Percentiles rank a stretch among this genome's conserved stretches.
These are phyloP conservation scores for Cettia cetti DNA, from an alignment of 2,113 vertebrate species.

Conservation along the genomic window DNA sequence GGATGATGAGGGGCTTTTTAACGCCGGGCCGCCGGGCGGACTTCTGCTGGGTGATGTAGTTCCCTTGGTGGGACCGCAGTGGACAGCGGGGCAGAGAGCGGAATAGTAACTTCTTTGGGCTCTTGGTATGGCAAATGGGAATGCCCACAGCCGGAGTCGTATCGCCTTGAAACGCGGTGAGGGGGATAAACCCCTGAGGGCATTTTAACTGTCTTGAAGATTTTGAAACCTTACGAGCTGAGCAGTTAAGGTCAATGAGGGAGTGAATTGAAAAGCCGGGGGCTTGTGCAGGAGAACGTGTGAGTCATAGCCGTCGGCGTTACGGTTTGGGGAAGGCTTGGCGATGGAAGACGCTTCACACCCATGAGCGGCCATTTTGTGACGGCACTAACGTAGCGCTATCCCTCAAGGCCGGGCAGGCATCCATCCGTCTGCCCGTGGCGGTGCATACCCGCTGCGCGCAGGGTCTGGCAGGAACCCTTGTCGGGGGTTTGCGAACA, in stretches of 20 bases:
- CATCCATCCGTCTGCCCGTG: fast-evolving
- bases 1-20: fast-evolving
- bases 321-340: fast-evolving
- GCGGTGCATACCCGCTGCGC: too few species aligned
- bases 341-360: neutral
- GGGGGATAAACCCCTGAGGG: fast-evolving
- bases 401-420: fast-evolving
- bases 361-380: neutral
- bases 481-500: fast-evolving
- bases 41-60: fast-evolving
- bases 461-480: fast-evolving
- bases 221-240: neutral
- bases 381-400: fast-evolving
- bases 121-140: fast-evolving
- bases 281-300: fast-evolving
- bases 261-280: fast-evolving
- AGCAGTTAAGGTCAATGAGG: fast-evolving
- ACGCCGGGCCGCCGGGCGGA: fast-evolving
- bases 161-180: fast-evolving
- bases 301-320: neutral
- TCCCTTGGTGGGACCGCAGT: fast-evolving
- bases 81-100: fast-evolving
- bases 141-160: fast-evolving
- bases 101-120: fast-evolving
- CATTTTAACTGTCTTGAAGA: fast-evolving